Base-by-base conservation (phyloP, 2,797 vertebrate species). In the Esox lucius region DNA sequence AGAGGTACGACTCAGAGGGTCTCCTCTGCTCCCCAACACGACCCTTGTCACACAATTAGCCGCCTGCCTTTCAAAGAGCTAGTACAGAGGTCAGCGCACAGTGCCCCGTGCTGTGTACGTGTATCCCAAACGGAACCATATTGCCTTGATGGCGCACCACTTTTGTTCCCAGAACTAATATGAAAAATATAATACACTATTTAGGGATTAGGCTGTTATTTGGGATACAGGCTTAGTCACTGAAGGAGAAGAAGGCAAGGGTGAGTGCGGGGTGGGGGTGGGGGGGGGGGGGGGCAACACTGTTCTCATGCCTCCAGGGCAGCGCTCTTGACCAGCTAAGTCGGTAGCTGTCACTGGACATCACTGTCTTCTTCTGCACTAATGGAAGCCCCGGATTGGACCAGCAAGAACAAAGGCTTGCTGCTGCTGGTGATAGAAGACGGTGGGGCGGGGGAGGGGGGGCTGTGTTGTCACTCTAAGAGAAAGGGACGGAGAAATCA, bases 371-470 rank as follows among this genome's bases (percentile, higher is more conserved):
- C 83, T 69, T 79, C 68, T 49, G 83, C 84, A 86, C 92, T 94
- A 94, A 95, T 94, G 91, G 91, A 89, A 88, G 92, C 89, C 91
- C 89, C 91, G 89, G 92, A 93, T 89, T 91, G 89, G 76, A 84
- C 88, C 85, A 86, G 85, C 81, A 92, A 89, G 88, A 90, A 92
- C 89, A 93, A 91, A 39, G 35, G 35, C 35, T 91, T 88, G 79
- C 87, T 88, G 84, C 7, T 56, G 51, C 51, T 56, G 86, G 85
- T 86, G 80, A 85, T 73, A 81, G 86, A 77, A 59, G 70, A n/a
- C 5, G 51, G 16, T 17, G 6, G 4, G 19, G 16, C 51, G 16
- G 17, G 6, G 4, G 19, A 16, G 6, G 16, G 17, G 6, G 4
- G 19, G 16, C 51, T 6, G 19, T 51, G 3, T 51, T 16, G 49